Percentiles rank a stretch among this genome's conserved stretches.
These are phyloP conservation scores for Rambutsinella grinnellia DNA, from an alignment of 2,888 invertebrate genomes.

Conservation along the genomic window DNA sequence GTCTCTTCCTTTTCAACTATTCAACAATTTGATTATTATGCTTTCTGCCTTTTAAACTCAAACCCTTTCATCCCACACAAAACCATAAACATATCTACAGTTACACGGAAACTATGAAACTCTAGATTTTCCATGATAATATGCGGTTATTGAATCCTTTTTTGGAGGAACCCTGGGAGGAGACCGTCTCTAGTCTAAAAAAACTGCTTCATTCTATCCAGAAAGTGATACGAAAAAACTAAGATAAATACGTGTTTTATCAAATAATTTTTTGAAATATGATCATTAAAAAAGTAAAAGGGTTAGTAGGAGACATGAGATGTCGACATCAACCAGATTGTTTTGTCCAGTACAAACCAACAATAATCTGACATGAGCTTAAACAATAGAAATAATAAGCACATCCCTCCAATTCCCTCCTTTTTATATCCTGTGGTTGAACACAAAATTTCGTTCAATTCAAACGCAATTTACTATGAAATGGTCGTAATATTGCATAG, in stretches of 20 bases:
- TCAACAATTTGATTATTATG: no score
- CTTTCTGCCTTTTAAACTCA: no score
- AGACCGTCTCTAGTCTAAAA: slow-evolving; percentile 9
- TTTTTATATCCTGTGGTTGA: neutral
- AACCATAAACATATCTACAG: no score
- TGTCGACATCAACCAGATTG: slow-evolving; percentile 10
- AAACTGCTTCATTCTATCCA: slow-evolving; percentile 1
- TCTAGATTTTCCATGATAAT: slow-evolving; percentile 43
- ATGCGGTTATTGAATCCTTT: slow-evolving; percentile 54
- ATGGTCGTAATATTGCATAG: neutral
- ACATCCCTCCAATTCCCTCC: neutral
- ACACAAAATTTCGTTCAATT: neutral
- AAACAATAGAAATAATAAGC: neutral
- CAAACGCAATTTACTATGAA: neutral
- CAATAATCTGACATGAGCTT: neutral
- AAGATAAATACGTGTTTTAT: slow-evolving; percentile 1
- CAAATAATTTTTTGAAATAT: no score
- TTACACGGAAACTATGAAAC: slow-evolving; percentile 50
- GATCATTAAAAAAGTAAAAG: slow-evolving; percentile 29
- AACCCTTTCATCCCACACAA: no score
- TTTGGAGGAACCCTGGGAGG: slow-evolving; percentile 8
- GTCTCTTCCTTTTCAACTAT: neutral
- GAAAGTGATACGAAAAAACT: slow-evolving; percentile 17
- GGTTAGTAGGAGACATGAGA: slow-evolving; percentile 13
- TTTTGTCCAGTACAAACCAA: slow-evolving; percentile 15